Percentiles rank a stretch among this genome's conserved stretches.
These are phyloP conservation scores for Epinephelus fuscoguttatus DNA, from an alignment of 2,113 vertebrate genomes.

Conservation along the genomic window DNA sequence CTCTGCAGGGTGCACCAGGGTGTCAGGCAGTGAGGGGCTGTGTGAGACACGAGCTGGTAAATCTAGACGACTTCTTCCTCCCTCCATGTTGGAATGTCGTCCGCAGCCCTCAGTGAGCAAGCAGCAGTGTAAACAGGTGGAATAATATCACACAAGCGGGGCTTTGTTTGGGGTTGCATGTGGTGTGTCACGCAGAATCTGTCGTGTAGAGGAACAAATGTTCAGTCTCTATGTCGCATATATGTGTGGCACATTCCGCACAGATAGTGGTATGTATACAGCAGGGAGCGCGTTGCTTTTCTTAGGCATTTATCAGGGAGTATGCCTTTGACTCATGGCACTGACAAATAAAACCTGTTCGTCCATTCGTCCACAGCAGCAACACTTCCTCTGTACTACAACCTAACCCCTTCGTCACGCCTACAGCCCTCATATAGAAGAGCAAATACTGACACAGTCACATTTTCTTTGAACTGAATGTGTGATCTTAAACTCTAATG, in stretches of 20 bases:
- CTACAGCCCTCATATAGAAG: neutral
- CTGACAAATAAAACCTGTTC: neutral
- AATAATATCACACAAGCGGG: constrained; percentile 36
- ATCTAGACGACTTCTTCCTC: constrained; percentile 53
- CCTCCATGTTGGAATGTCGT: constrained; percentile 67
- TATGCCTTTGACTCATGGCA: constrained; percentile 25
- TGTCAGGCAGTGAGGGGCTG: neutral
- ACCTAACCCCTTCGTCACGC: neutral
- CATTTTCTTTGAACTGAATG: neutral
- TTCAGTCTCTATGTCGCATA: neutral
- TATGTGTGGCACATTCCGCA: neutral
- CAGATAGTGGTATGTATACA: constrained; percentile 29
- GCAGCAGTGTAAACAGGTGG: constrained; percentile 64
- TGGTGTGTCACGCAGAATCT: neutral
- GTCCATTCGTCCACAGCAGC: neutral
- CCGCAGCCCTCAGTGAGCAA: constrained; percentile 19
- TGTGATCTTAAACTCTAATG: neutral
- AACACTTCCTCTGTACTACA: neutral
- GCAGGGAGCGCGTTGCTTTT: neutral
- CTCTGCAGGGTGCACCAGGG: neutral
- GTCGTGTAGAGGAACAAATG: neutral
- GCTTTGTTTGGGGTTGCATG: constrained; percentile 36
- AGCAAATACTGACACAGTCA: constrained; percentile 11
- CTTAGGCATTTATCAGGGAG: constrained; percentile 11
- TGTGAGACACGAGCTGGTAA: constrained; percentile 37